Conservation (phyloP, 2,888 invertebrate species). For the Drosophila antonietae region DNA sequence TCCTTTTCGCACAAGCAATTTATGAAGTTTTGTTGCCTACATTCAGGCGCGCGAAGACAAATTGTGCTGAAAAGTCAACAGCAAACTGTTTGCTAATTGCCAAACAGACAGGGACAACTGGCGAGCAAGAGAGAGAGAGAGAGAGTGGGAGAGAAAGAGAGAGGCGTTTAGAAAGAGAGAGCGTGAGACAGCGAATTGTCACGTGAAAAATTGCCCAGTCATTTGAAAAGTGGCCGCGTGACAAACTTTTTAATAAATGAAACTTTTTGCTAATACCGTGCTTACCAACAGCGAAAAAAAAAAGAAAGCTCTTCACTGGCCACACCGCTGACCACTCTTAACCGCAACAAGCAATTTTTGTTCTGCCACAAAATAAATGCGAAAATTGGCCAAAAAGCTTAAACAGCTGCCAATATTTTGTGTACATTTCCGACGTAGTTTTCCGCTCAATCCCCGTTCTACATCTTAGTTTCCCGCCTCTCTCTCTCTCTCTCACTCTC, state of each 20-base stretch:
- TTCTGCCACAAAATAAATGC: conserved; percentile 52
- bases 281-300: conserved; percentile 4
- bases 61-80: conserved; percentile 73
- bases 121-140: background rate
- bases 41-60: conserved; percentile 70
- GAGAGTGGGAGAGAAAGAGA: background rate
- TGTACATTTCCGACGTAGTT: conserved; percentile 62
- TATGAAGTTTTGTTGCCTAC: conserved; percentile 74
- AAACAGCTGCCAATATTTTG: conserved; percentile 80
- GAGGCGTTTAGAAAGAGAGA: background rate
- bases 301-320: background rate
- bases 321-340: conserved; percentile 50
- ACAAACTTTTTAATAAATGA: conserved; percentile 78
- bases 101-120: conserved; percentile 20
- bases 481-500: conserved; percentile 7
- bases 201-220: conserved; percentile 77
- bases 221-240: conserved; percentile 73
- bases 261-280: conserved; percentile 56
- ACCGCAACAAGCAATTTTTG: conserved; percentile 57
- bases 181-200: conserved; percentile 58
- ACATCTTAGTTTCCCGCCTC: conserved; percentile 1
- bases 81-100: conserved; percentile 74
- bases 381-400: conserved; percentile 75
- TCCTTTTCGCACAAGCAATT: conserved; percentile 37
- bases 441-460: background rate